Base-by-base conservation (phyloP, 2,113 vertebrate species). In the Pampusana beccarii region DNA sequence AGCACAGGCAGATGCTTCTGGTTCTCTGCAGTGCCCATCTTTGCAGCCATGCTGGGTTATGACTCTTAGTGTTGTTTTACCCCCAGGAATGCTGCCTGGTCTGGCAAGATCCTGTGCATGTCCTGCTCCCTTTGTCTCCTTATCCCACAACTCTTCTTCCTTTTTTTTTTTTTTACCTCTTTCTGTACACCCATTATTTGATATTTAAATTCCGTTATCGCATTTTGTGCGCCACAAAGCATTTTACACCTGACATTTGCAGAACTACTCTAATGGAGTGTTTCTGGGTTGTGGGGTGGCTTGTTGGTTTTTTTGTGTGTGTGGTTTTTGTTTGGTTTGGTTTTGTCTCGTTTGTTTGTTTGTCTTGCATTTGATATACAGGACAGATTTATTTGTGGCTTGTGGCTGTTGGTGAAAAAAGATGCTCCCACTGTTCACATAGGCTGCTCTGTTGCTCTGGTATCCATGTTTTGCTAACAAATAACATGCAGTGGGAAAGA, bases 401-500 rank as follows among this genome's bases (percentile, higher is more conserved):
- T 73, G 65, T 73, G 44, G 91, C 71, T 70, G 83, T 48, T 44
- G 40, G 36, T 83, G 89, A 80, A 65, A 61, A 89, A 90, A 93
- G 69, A 69, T 89, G 61, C 62, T 80, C 24, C 73, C 40, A 3
- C 28, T 50, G 29, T 70, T 83, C 61, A 85, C 56, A 72, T 66
- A 57, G 84, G 74, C 83, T 74, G 90, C 85, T 96, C 86, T 80
- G 92, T 65, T 92, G 89, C 96, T 96, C 90, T 95, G 95, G 77
- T 93, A 64, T 97, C 97, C 95, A 86, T 94, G 87, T 96, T 97
- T 90, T 97, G 42, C 84, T 97, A 85, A 73, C 26, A 93, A 93
- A 91, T 81, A 95, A 80, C 82, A 80, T 91, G 85, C 86, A 86
- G 90, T 88, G 85, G 84, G 79, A 88, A 88, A 92, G 89, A 92